A percentile compares a stretch with the other conserved stretches of the same genome.
Evolutionary conservation across 2,797 vertebrate genomes (phyloP).

Genomic region (Artibeus jamaicensis): DNA sequence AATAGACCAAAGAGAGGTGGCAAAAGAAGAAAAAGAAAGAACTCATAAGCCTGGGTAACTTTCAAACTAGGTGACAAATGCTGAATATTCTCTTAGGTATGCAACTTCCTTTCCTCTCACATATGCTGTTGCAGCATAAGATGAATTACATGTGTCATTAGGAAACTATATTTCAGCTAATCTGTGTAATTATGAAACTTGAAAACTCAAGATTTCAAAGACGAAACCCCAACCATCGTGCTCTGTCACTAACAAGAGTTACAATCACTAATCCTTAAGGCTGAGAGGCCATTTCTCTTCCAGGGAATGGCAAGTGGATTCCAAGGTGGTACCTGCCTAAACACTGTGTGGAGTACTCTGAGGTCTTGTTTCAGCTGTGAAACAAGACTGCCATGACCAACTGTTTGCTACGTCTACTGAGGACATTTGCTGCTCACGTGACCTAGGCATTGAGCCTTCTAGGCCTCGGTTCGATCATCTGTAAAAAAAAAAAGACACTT

Average conservation of each 20-base stretch:
- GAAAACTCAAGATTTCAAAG: conserved; percentile 30
- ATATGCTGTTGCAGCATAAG: not conserved
- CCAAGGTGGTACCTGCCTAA: not conserved
- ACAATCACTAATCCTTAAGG: not conserved
- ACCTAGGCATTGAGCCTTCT: not conserved
- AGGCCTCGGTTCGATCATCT: not conserved
- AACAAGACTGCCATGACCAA: not conserved
- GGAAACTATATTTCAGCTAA: not conserved
- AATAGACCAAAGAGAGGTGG: not conserved
- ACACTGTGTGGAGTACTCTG: not conserved
- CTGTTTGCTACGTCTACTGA: not conserved
- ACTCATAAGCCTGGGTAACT: not conserved
- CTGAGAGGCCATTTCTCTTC: not conserved
- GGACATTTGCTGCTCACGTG: not conserved
- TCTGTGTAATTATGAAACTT: not conserved
- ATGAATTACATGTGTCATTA: not conserved
- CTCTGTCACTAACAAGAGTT: not conserved
- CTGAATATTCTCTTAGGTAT: not conserved
- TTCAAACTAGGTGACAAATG: not conserved
- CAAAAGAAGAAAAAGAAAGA: conserved; percentile 17
- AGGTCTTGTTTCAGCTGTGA: not conserved
- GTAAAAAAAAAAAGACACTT: not conserved
- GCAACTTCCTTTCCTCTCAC: not conserved
- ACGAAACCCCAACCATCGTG: not conserved
- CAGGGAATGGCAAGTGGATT: not conserved